These are phyloP conservation scores for Cherax quadricarinatus DNA, from an alignment of 1,140 invertebrate genomes.

Conservation along the genomic window DNA sequence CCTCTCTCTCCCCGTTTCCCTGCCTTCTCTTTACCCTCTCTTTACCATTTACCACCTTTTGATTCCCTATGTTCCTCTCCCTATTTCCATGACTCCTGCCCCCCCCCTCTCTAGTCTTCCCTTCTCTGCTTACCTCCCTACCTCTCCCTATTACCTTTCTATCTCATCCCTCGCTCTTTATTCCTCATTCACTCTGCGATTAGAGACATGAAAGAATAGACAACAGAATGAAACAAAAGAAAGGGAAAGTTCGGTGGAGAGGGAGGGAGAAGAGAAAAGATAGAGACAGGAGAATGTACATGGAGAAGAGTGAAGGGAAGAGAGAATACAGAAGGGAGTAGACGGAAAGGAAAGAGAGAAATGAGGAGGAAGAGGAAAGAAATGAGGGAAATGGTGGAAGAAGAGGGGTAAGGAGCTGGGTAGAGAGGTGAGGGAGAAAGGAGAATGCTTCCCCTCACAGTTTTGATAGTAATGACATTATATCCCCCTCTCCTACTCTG, in stretches of 20 bases:
- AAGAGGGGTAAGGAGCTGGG: not conserved
- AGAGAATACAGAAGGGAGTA: not conserved
- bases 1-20: not conserved
- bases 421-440: not conserved
- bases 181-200: not conserved
- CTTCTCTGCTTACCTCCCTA: conserved; percentile 4
- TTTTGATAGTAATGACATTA: not conserved
- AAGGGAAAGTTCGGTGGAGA: not conserved
- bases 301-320: not conserved
- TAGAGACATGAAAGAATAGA: not conserved
- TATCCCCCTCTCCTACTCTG: not conserved
- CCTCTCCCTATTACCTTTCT: not conserved
- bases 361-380: not conserved
- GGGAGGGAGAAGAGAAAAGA: not conserved
- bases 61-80: too few species aligned
- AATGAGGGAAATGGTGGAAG: not conserved
- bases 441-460: not conserved
- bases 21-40: too few species aligned
- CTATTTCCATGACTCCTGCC: not conserved
- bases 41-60: too few species aligned
- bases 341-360: not conserved
- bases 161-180: not conserved
- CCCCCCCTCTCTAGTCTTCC: not conserved
- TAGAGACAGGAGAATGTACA: not conserved
- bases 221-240: not conserved